Evolutionary conservation across 2,113 vertebrate species (phyloP), one percentile per base, ranked within the genome.

Genomic region (Chamaea fasciata): DNA sequence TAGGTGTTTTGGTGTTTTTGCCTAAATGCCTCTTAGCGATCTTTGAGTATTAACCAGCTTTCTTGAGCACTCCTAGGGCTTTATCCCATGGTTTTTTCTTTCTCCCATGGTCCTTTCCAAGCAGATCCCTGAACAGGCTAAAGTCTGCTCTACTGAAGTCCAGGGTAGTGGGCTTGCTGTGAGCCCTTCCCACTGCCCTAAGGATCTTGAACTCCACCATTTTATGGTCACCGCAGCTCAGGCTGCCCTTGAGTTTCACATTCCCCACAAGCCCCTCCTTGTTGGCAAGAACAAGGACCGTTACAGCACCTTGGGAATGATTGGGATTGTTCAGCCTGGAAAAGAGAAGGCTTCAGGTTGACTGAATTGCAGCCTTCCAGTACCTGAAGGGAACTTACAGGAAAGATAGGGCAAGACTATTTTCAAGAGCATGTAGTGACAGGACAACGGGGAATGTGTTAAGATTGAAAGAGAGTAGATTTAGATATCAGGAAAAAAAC

Each of bases 271-370:
- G 33, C 37, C 15, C 8, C 10, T 52, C n/a, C 52, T 30, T 52
- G 15, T 1, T n/a, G 53, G n/a, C 0, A 0, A 75, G 28, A 75
- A 21, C 15, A 67, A 52, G 33, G 33, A 53, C 28, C 0, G 1
- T 13, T 60, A n/a, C n/a, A 53, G 24, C 30, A 23, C 47, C 21
- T 50, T 44, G 53, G 53, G 33, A 59, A 37, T 0, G 0, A 27
- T 0, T 33, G 11, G 31, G 62, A 68, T 77, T 77, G 11, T 68
- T 52, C 53, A 59, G 17, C 37, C 31, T 86, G 71, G 21, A 31
- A 57, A 76, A 44, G 11, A 67, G 21, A 59, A 76, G 26, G 52
- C 44, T 57, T 57, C 44, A 50, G 35, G 26, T 9, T 42, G 37
- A 26, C 26, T 1, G 1, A 67, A 76, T 12, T 52, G 17, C 14